Evolutionary conservation across 2,797 vertebrate species (phyloP).

Genomic region (Melanotaenia maccullochi): DNA sequence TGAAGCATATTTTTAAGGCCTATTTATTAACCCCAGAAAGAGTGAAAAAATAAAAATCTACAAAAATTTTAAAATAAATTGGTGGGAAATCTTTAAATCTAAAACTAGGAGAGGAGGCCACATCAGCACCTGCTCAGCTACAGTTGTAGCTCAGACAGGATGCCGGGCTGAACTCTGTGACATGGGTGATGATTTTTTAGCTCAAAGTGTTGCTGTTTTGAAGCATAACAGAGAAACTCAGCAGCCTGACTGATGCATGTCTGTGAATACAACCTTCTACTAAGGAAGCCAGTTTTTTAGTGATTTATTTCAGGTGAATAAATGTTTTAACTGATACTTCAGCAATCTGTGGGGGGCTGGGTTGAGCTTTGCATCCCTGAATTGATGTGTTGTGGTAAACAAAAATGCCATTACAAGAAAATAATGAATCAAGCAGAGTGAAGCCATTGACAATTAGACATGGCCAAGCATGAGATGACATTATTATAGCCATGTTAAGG

Average conservation of each 20-base stretch:
- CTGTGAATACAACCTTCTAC: neutral
- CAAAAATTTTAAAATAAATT: too few species aligned
- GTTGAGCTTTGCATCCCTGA: constrained; percentile 4
- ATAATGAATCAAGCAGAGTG: constrained; percentile 11
- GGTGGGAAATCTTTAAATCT: too few species aligned
- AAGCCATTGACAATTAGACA: constrained; percentile 13
- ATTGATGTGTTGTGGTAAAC: neutral
- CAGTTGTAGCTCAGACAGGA: constrained; percentile 52
- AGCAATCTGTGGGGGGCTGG: neutral
- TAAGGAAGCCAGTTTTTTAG: neutral
- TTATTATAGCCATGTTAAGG: constrained; percentile 22
- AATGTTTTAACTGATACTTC: neutral
- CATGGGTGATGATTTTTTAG: constrained; percentile 31
- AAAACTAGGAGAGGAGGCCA: constrained; percentile 10
- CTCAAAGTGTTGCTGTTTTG: constrained; percentile 41
- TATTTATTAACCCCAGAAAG: neutral
- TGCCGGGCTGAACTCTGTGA: constrained; percentile 27
- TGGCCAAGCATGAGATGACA: constrained; percentile 31
- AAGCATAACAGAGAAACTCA: neutral
- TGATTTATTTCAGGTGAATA: neutral
- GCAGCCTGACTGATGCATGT: rapidly evolving
- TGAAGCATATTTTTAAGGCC: too few species aligned
- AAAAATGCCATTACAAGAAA: constrained; percentile 4
- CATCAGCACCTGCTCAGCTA: constrained; percentile 26
- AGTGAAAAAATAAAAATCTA: neutral